Evolutionary conservation across 2,797 vertebrate genomes (phyloP), one percentile per base, ranked within the genome.

Genomic region (Synaphobranchus kaupii): DNA sequence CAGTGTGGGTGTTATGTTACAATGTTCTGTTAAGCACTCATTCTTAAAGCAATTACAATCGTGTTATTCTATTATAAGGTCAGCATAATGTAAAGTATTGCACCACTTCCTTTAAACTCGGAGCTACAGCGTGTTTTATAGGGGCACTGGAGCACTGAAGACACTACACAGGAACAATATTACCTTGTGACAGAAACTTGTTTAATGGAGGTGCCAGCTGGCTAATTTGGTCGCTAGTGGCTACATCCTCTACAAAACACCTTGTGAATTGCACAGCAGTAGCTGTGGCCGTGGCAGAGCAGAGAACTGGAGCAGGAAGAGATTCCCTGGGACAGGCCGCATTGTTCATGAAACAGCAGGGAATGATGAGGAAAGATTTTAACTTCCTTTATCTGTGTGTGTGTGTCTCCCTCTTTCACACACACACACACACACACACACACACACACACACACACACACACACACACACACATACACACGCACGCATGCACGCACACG

Each of bases 191-290:
- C 90, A 93, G 85, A 90, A 82, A 78, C 60, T 86, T 73, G 88
- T 39, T 47, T 44, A 22, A 68, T 56, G n/a, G 88, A 84, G 83
- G 84, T 91, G 91, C 88, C 91, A 92, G 94, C 92, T 92, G 92
- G 93, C 90, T 95, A 94, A 95, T 96, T 95, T 88, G 89, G 66
- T 84, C 87, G 85, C 89, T 15, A 94, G 94, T 89, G 90, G 88
- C 92, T 88, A 90, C 88, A 89, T 90, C 92, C 73, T 88, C 89
- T 88, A 91, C 86, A 89, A 91, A 94, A 91, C 90, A 90, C 87
- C 90, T 92, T 88, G 87, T 90, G 90, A 93, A 92, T 93, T 92
- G 90, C 84, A 66, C 86, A 87, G 48, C 87, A 89, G 87, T 86
- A 84, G 82, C n/a, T 87, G 47, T 90, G 89, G 85, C 81, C 47